Conservation (phyloP, 2,113 vertebrate genomes). For the Phaethornis superciliosus region DNA sequence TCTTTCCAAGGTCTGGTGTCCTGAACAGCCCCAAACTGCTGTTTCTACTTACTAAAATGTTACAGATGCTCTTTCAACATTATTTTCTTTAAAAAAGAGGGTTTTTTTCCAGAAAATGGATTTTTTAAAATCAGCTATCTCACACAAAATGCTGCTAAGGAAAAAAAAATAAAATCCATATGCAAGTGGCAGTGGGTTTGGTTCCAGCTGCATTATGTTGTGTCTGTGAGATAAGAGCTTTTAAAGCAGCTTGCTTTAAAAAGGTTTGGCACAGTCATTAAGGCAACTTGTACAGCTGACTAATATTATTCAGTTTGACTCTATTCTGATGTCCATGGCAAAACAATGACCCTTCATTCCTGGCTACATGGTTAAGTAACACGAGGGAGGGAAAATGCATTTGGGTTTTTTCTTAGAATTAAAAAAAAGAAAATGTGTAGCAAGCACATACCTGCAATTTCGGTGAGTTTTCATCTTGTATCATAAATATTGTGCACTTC, state of each 20-base stretch:
- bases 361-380: background rate
- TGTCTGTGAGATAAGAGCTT: background rate
- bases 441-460: fast-evolving
- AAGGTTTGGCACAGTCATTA: background rate
- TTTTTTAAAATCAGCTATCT: background rate
- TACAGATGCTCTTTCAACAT: background rate
- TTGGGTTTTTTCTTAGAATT: background rate
- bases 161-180: background rate
- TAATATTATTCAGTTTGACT: background rate
- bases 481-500: background rate
- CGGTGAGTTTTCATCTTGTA: background rate
- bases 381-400: background rate
- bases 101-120: background rate
- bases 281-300: background rate
- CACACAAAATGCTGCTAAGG: background rate
- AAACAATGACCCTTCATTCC: background rate
- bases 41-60: background rate
- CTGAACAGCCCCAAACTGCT: background rate
- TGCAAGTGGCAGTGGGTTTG: background rate
- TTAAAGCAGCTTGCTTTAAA: background rate
- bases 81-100: background rate
- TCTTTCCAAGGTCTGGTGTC: background rate
- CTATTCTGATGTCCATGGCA: background rate
- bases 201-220: background rate
- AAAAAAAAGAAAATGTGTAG: fast-evolving